A percentile compares a stretch with the other conserved stretches of the same genome.
phyloP scores from a whole-genome alignment of 2,888 invertebrate genomes.

The Pegoplata infirma region DNA sequence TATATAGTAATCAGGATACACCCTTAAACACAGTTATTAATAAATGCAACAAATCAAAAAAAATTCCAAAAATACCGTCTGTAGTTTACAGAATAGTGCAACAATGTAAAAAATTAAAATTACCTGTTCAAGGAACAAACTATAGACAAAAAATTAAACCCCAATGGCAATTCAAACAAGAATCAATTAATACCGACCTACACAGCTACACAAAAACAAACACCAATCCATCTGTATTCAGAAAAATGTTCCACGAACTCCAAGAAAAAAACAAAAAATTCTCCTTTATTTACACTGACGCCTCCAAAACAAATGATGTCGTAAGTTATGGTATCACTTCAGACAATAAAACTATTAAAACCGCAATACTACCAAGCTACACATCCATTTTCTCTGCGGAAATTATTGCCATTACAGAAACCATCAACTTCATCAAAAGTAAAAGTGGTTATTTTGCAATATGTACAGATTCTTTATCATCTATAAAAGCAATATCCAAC shows the following conservation, averaged over 20 bases:
- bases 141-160: background rate
- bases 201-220: background rate
- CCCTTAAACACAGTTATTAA: background rate
- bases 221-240: background rate
- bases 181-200: background rate
- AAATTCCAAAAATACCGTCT: background rate
- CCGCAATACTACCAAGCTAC: background rate
- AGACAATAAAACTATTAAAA: background rate
- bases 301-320: background rate
- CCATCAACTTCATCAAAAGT: background rate
- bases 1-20: background rate
- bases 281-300: background rate
- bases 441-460: background rate
- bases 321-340: background rate
- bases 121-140: background rate
- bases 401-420: constrained; percentile 11
- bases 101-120: background rate
- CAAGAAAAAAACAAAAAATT: background rate
- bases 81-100: background rate
- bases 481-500: background rate
- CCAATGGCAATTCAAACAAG: background rate
- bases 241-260: background rate
- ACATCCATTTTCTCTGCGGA: background rate
- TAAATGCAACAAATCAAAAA: constrained; percentile 14
- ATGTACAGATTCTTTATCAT: constrained; percentile 2